Base-by-base conservation (phyloP, 2,797 vertebrate genomes). In the Myotis vivesi region DNA sequence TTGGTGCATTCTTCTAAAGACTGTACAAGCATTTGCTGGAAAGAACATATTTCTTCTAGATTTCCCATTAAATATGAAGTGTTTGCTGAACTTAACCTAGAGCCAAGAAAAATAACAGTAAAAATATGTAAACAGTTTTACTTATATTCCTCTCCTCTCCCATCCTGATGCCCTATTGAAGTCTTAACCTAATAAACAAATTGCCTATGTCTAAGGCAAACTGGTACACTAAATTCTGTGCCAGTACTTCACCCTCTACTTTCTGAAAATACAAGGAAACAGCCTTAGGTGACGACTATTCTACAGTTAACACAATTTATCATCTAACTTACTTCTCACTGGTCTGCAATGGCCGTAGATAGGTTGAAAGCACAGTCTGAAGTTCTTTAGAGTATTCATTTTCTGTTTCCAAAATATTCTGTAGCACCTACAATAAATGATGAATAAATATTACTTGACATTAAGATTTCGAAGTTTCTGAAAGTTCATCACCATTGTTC, bases 361-460 rank as follows among this genome's bases (percentile, higher is more conserved):
- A 99, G 88, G 98, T 99, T 80, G 99, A 99, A 95, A 99, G 98
- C 87, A 99, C 98, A 97, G 98, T 99, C 98, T 99, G 99, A 6
- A 99, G 98, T 94, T 99, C 99, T 97, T 99, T 99, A 30, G 99
- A 99, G 97, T 99, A 99, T 95, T 99, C 99, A 23, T 98, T 99
- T 98, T 99, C 99, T 92, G 99, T 99, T 98, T 99, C 99, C 97
- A 99, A 98, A 98, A 99, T 99, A 98, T 99, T 99, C 98, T 99
- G 99, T 83, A 99, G 98, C 97, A 99, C 99, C 99, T 99, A 97
- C 8, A 98, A 97, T 86, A 97, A 75, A 96, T 8, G 68, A 53
- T 73, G 1, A 68, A 77, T 86, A 87, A 92, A 93, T 89, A 17
- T 11, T 76, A 94, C 23, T 66, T 91, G 87, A 75, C 69, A 17